Base-by-base conservation (phyloP, 2,797 vertebrate species). In the Psittacula echo region DNA sequence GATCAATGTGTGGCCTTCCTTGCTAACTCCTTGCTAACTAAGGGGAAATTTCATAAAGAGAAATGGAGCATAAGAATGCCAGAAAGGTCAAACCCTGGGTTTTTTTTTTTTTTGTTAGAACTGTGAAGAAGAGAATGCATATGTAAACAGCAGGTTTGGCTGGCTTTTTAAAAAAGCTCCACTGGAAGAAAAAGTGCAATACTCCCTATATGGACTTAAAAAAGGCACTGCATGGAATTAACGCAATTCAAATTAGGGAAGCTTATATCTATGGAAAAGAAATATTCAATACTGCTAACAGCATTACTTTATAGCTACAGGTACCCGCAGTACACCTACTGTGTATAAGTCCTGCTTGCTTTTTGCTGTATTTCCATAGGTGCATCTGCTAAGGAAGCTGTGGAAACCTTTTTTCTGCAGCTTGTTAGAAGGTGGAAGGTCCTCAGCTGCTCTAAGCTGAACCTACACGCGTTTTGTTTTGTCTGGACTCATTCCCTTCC, bases 1-100 rank as follows among this genome's bases (percentile, higher is more conserved):
- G 88, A 94, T 95, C 86, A 83, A 66, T 94, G 60, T 54, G 54
- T 61, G 54, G 50, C 61, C 17, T 93, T 53, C 45, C 34, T 77
- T 75, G 65, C 53, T 58, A 71, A 48, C 39, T 77, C 62, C 41
- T 39, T n/a, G 21, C 32, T 56, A n/a, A 26, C 66, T 61, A 75
- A 34, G 34, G 42, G 70, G 23, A 37, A 60, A 41, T 87, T 95
- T 94, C 80, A 17, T 71, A 62, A 87, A 32, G 34, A 88, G 54
- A 74, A 81, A 62, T 39, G 50, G 30, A 87, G 22, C 2, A 6
- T 13, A 88, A 77, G 42, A 67, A 84, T 88, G 15, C n/a, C n/a
- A 26, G 54, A 88, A 90, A 91, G 70, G 54, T 79, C 76, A 88
- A 81, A 85, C 19, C 5, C 1, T 44, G 9, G 12, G 1, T 39